A percentile compares a stretch with the other conserved stretches of the same genome.
Conservation (phyloP, 2,797 vertebrate genomes). For the Tokudaia muenninki region DNA sequence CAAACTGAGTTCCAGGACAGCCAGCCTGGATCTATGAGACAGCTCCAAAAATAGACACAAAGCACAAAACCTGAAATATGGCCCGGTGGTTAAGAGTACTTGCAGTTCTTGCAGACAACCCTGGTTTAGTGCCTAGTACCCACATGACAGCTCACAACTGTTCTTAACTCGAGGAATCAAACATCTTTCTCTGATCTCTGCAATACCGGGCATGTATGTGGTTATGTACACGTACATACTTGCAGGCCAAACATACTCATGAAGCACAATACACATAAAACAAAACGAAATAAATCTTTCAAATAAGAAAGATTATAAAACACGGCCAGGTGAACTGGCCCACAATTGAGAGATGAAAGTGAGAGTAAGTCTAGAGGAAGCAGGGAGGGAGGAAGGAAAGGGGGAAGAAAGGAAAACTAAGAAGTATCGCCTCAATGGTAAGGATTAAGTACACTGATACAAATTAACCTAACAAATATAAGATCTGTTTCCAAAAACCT, state of each 20-base stretch:
- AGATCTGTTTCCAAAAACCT: not conserved
- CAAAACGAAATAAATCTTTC: not conserved
- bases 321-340: not conserved
- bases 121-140: not conserved
- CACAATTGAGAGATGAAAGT: not conserved
- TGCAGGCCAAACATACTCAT: not conserved
- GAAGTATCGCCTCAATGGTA: not conserved
- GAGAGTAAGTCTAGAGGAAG: not conserved
- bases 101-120: not conserved
- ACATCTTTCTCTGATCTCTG: not conserved
- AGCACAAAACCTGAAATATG: not conserved
- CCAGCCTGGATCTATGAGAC: not conserved
- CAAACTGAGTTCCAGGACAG: not conserved
- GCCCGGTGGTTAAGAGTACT: too few relatives aligned
- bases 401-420: not conserved
- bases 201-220: too few relatives aligned
- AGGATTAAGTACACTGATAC: not conserved
- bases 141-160: not conserved
- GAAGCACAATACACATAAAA: not conserved
- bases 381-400: not conserved
- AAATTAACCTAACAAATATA: not conserved
- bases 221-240: not conserved
- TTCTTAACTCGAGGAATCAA: not conserved
- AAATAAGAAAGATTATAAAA: not conserved
- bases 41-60: not conserved